Evolutionary conservation across 2,113 vertebrate genomes (phyloP), one percentile per base, ranked within the genome.

Genomic region (Nothocercus julius): DNA sequence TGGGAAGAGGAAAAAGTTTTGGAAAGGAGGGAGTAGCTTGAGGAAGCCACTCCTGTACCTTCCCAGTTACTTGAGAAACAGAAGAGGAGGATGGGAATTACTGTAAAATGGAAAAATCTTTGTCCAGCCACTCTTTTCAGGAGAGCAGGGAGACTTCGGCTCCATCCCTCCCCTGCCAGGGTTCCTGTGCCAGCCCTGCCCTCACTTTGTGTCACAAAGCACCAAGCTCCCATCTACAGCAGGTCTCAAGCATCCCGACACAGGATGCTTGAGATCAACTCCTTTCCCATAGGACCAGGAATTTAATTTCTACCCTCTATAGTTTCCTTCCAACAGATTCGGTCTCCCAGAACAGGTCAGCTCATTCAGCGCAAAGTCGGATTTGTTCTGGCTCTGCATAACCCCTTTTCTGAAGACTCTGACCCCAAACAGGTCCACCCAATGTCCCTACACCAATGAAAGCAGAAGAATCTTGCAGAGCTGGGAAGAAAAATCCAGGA

Each of bases 21-120:
- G 64, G 64, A 74, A 51, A 54, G 69, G 44, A 40, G 9, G 54
- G 75, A 62, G 56, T 12, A 12, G 16, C 75, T 64, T 1, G 18
- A 21, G 4, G 30, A 87, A 59, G 7, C 40, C 76, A 1, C 51
- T 18, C 15, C 1, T 34, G 63, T 13, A 24, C 4, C n/a, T 82
- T 63, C 11, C 42, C 34, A 25, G 7, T 51, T 45, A 47, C 30
- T 38, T 20, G 53, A 62, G 49, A 0, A 34, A 28, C 21, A 27
- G 3, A 11, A 85, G 25, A 15, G 14, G 34, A 14, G 0, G 0
- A 21, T 44, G 22, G 58, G 70, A 77, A 42, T 8, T 21, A 2
- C 32, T 6, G 4, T 5, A 32, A 4, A 34, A 34, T 2, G 25
- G 36, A 42, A 69, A 63, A 5, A 21, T 32, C 42, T 30, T 51